Base-by-base conservation (phyloP, 2,797 vertebrate genomes). In the Microctenopoma steveboyesi region DNA sequence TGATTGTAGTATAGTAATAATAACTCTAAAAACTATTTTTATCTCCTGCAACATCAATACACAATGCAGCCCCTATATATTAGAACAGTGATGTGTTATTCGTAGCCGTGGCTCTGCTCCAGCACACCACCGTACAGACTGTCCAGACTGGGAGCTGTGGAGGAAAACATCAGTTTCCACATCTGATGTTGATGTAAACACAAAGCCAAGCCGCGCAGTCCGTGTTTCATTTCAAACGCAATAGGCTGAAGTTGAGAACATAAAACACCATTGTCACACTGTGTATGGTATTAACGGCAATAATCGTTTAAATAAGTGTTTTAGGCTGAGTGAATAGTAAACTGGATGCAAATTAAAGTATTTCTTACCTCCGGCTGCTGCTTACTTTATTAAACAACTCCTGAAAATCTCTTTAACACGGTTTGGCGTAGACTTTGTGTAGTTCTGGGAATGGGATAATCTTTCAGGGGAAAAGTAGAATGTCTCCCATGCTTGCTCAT, bases 1-100 rank as follows among this genome's bases (percentile, higher is more conserved):
- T 54, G 47, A 55, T 63, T 61, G 45, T 33, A 77, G 46, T 52
- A 49, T 46, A 66, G 62, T 70, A 74, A 76, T 79, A 82, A 81
- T 33, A 69, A 60, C 52, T 8, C 51, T 50, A 37, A 76, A 49
- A 25, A 30, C 59, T 83, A 46, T 64, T 82, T 79, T 68, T 68
- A 73, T 62, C 65, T 59, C 9, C 69, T 18, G 52, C 45, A 67
- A 43, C 48, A 74, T 73, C 75, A 59, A 45, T 13, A 56, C 12
- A 50, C 52, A 30, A n/a, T 35, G 18, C n/a, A 15, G 22, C 4
- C 56, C 27, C 30, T 30, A 13, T 48, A 40, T 59, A 64, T 51
- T 68, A 71, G 15, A 35, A 11, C 7, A 58, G 46, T n/a, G 35
- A 48, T 45, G 53, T 68, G 55, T 58, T 8, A 64, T 78, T 74